Percentiles rank a stretch among this genome's conserved stretches.
These are phyloP conservation scores for Porites divaricata DNA, from an alignment of 92 coral and sea anemone genomes.

Conservation along the genomic window DNA sequence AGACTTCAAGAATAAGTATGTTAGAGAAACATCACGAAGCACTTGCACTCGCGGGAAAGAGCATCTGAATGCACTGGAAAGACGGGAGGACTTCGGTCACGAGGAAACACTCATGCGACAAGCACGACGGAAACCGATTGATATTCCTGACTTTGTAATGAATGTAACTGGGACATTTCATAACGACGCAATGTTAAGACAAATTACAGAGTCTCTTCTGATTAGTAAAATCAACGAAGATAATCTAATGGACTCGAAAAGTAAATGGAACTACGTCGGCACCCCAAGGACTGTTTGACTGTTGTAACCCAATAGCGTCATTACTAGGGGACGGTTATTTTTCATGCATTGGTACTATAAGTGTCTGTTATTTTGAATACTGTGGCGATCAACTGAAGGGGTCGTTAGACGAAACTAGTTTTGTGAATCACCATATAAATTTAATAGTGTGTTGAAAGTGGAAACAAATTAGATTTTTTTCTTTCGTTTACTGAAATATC, in stretches of 20 bases:
- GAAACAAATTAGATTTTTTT: too few species aligned
- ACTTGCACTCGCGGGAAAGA: neutral
- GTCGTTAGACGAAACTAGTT: too few species aligned
- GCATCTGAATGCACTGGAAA: neutral
- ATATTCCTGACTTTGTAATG: neutral
- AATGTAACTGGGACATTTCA: slow-evolving; percentile 2
- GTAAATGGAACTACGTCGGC: neutral
- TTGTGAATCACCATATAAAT: too few species aligned
- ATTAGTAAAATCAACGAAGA: neutral
- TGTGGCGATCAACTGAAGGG: too few species aligned
- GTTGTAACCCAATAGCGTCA: neutral
- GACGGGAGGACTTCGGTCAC: neutral
- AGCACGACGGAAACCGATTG: neutral
- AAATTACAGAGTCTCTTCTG: neutral
- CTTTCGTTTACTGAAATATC: too few species aligned
- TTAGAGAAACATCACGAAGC: neutral
- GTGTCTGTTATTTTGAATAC: too few species aligned
- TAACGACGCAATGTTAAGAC: neutral
- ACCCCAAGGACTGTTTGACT: neutral
- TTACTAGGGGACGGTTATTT: too few species aligned
- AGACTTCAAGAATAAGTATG: neutral
- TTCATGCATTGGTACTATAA: too few species aligned
- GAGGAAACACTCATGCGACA: neutral
- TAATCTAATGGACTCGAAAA: neutral
- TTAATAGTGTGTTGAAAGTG: too few species aligned